Evolutionary conservation across 1,140 invertebrate species (phyloP).

Genomic region (Psix sp.): DNA sequence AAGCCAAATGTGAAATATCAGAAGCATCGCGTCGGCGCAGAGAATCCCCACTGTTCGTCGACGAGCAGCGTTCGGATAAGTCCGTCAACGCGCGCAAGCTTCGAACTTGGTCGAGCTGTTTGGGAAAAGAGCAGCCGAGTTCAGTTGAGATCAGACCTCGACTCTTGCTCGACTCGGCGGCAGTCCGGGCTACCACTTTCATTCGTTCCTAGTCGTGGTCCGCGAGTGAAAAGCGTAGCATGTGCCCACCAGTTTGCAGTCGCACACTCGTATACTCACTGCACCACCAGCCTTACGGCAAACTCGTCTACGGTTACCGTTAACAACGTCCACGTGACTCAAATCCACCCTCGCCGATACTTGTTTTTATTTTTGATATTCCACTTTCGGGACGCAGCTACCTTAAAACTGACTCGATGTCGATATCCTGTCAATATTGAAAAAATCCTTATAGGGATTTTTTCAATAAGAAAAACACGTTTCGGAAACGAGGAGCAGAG

Average conservation of each 20-base stretch:
- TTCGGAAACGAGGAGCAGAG: too few species aligned
- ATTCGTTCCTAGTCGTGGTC: constrained; percentile 60
- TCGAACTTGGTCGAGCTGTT: constrained; percentile 39
- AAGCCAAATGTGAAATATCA: constrained; percentile 1
- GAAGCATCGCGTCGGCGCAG: constrained; percentile 6
- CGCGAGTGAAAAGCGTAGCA: constrained; percentile 68
- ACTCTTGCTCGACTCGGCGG: constrained; percentile 29
- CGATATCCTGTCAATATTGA: too few species aligned
- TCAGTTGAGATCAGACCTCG: constrained; percentile 52
- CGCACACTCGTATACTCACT: constrained; percentile 64
- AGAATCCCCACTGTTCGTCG: constrained; percentile 17
- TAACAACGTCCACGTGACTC: constrained; percentile 58
- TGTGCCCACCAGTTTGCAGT: constrained; percentile 69
- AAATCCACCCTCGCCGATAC: constrained; percentile 39
- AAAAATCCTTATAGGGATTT: too few species aligned
- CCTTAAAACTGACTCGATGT: too few species aligned
- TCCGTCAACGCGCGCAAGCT: constrained; percentile 45
- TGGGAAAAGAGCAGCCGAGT: constrained; percentile 25
- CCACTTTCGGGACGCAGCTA: too few species aligned
- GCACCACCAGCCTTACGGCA: constrained; percentile 67
- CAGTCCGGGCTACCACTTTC: constrained; percentile 12
- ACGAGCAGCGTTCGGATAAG: constrained; percentile 26
- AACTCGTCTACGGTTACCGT: constrained; percentile 72
- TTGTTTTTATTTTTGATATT: too few species aligned
- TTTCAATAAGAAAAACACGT: too few species aligned